Base-by-base conservation (phyloP, 2,888 invertebrate genomes). In the Dromius quadrimaculatus region DNA sequence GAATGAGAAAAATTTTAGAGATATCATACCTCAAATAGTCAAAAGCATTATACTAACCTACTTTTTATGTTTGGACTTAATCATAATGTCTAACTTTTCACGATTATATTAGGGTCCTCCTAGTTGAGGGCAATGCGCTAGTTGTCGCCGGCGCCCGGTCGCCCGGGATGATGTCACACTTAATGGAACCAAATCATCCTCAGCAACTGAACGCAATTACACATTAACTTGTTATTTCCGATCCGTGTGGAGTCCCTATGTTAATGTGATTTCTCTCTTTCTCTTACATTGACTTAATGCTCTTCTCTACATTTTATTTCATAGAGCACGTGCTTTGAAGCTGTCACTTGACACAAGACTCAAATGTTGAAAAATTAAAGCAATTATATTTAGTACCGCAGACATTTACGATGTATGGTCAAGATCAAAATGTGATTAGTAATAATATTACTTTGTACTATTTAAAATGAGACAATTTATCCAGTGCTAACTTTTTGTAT, bases 161-260 rank as follows among this genome's bases (percentile, higher is more conserved):
- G 77, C 76, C 77, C 74, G 73, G 66, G 70, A 73, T 76, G 75
- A 76, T 74, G 74, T 76, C 75, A 76, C 69, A 71, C 50, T 72
- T 72, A 71, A 73, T 72, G 73, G 76, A 76, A 75, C 74, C 64
- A 74, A 74, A 74, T 74, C 72, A 76, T 76, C 74, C 74, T 75
- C 73, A 74, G 73, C 71, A 74, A 75, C 73, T 74, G 74, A 75
- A 74, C 75, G 73, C 76, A 77, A 77, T 77, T 76, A 75, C 74
- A 74, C 76, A 76, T 76, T 76, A 76, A 77, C 75, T 76, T 75
- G 76, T 76, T 74, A 75, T 76, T 77, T 77, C 76, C 76, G 76
- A 76, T 76, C 75, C 50, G 50, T 54, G 50, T 11, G 41, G 15
- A 2, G 15, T 54, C 50, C 50, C 50, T 54, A 54, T 54, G 50